Percentiles rank a stretch among this genome's conserved stretches.
Conservation (phyloP, 2,113 vertebrate species). For the Ailurus styani region DNA sequence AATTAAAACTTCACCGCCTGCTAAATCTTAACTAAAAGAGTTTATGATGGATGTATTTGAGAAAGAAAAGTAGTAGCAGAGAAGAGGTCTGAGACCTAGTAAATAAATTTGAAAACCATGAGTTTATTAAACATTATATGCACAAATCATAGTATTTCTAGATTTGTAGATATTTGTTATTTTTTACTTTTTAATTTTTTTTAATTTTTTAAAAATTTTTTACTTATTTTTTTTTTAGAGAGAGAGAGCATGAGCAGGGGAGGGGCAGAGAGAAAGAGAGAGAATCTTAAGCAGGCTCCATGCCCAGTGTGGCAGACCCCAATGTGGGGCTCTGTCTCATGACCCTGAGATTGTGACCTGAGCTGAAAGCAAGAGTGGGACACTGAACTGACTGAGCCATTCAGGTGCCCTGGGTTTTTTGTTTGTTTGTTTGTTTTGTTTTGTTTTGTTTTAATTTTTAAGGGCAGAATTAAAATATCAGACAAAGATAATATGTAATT, state of each 20-base stretch:
- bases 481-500: background rate
- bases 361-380: background rate
- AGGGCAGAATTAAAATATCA: background rate
- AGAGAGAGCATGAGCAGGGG: background rate
- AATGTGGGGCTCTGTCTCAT: background rate
- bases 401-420: background rate
- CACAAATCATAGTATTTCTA: background rate
- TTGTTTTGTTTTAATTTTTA: background rate
- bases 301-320: background rate
- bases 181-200: background rate
- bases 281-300: background rate
- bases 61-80: background rate
- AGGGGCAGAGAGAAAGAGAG: background rate
- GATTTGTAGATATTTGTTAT: background rate
- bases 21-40: constrained; percentile 4
- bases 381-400: background rate
- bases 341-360: background rate
- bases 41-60: background rate
- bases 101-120: background rate
- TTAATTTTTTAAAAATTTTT: background rate
- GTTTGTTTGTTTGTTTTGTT: no score
- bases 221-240: background rate
- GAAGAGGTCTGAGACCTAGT: background rate
- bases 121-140: background rate
- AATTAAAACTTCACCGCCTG: background rate